A percentile compares a stretch with the other conserved stretches of the same genome.
Conservation (phyloP, 1,140 invertebrate species). For the Eubasilissa regina region DNA sequence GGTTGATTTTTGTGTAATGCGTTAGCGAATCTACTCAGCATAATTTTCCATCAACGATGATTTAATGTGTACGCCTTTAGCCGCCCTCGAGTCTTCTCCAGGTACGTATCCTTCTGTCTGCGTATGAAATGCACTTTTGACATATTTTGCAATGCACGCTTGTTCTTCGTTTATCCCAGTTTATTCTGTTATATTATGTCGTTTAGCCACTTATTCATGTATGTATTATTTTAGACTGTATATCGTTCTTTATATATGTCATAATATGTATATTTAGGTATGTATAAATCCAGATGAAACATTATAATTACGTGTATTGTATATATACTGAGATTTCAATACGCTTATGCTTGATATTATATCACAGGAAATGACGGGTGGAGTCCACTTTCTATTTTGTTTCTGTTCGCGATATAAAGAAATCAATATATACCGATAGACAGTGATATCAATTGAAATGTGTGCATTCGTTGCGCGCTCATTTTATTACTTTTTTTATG, state of each 20-base stretch:
- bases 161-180: background rate
- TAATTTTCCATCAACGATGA: background rate
- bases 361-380: too few relatives aligned
- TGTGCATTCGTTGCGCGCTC: slow-evolving; percentile 8
- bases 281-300: background rate
- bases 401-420: slow-evolving; percentile 8
- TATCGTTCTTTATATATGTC: too few relatives aligned
- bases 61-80: background rate
- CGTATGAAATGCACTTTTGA: background rate
- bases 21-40: background rate
- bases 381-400: background rate
- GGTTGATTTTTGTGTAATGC: background rate
- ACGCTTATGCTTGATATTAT: too few relatives aligned
- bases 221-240: too few relatives aligned
- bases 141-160: slow-evolving; percentile 4
- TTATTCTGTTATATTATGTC: background rate
- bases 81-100: background rate
- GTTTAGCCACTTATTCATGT: too few relatives aligned
- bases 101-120: slow-evolving; percentile 4
- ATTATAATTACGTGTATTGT: too few relatives aligned
- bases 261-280: background rate
- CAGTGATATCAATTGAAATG: background rate
- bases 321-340: too few relatives aligned
- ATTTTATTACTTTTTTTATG: background rate
- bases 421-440: slow-evolving; percentile 12